Percentiles rank a stretch among this genome's conserved stretches.
phyloP scores from a whole-genome alignment of 2,113 vertebrate genomes.

The Rhea pennata region DNA sequence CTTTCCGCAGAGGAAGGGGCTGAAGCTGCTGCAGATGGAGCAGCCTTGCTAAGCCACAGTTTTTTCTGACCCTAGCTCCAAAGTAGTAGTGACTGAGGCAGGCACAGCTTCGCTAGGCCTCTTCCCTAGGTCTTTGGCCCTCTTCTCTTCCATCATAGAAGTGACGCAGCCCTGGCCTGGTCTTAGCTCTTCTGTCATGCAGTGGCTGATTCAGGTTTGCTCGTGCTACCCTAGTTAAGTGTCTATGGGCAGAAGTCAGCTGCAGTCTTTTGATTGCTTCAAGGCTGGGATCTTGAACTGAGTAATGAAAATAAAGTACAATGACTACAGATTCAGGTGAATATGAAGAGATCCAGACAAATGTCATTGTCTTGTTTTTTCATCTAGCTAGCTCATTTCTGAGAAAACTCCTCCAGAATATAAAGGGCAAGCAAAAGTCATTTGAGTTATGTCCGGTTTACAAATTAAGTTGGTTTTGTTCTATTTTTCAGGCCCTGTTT shows the following conservation, averaged over 20 bases:
- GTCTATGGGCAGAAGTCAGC: background rate
- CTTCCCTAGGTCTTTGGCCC: background rate
- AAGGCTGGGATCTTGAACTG: background rate
- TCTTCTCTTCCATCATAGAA: background rate
- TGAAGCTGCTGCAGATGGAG: background rate
- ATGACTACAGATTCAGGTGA: background rate
- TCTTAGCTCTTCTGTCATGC: background rate
- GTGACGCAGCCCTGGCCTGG: background rate
- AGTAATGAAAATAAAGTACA: background rate
- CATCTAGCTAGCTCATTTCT: background rate
- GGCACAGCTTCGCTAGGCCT: background rate
- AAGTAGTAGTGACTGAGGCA: background rate
- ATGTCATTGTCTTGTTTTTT: background rate
- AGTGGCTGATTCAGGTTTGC: background rate
- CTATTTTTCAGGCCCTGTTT: slow-evolving; percentile 14
- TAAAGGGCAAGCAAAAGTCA: slow-evolving; percentile 41
- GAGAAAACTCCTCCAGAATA: background rate
- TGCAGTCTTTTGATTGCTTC: background rate
- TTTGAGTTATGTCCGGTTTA: slow-evolving; percentile 5
- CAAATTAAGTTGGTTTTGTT: slow-evolving; percentile 27
- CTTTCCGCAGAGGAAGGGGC: background rate
- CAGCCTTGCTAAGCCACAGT: background rate
- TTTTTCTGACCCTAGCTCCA: background rate
- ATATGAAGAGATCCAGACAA: background rate
- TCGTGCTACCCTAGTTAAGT: background rate